Evolutionary conservation across 2,888 invertebrate genomes (phyloP).

Genomic region (Nymphalis c-album): DNA sequence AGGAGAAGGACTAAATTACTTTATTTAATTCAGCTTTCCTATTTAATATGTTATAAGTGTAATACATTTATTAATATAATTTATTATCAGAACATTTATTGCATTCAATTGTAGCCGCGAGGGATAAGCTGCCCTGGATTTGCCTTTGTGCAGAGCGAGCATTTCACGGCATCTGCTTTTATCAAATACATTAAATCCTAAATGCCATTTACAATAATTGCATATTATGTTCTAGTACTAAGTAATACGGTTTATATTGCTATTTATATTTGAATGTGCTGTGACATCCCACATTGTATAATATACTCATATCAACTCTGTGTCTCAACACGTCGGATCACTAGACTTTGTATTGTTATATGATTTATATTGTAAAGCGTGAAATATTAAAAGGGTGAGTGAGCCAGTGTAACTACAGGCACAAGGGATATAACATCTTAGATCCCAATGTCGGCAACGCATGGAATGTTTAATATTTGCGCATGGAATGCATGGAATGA

Average conservation of each 20-base stretch:
- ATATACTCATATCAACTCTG: slow-evolving; percentile 6
- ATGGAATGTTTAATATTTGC: no score
- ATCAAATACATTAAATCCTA: neutral
- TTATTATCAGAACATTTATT: slow-evolving; percentile 15
- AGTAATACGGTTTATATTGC: neutral
- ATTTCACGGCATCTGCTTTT: slow-evolving; percentile 34
- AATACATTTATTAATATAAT: neutral
- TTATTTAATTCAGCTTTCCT: no score
- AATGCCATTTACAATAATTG: neutral
- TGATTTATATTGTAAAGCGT: no score
- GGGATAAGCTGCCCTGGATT: slow-evolving; percentile 29
- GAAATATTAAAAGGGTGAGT: no score
- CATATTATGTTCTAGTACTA: neutral
- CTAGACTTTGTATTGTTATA: neutral
- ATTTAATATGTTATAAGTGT: no score
- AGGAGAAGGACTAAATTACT: no score
- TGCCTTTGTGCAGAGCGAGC: slow-evolving; percentile 34
- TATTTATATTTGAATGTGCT: neutral
- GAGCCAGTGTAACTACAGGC: no score
- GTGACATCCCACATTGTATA: neutral
- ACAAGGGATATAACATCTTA: no score
- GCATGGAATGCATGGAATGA: no score
- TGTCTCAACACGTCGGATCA: slow-evolving; percentile 15
- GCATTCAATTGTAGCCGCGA: slow-evolving; percentile 18
- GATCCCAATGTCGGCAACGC: no score